Evolutionary conservation across 2,113 vertebrate genomes (phyloP), one percentile per base, ranked within the genome.

Genomic region (Leiothrix lutea): DNA sequence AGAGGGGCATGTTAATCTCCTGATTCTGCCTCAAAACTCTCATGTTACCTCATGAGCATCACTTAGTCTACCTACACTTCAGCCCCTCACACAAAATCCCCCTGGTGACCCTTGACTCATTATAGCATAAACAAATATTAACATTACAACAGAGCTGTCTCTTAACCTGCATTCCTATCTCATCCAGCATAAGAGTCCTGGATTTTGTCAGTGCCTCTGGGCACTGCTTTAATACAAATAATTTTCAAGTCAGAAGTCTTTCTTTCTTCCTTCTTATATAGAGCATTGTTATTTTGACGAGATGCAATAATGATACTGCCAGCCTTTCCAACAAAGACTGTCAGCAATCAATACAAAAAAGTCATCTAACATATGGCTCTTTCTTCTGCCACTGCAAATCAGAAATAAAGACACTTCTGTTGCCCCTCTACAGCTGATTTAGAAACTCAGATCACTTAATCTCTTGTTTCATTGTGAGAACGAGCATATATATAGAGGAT

Each of bases 101-200:
- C 18, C 61, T 51, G 8, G 29, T 89, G 65, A 75, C 28, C 51
- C 71, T 81, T 82, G 70, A 60, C 44, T 94, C 93, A 57, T 87
- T 91, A 80, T 3, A 85, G 51, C 38, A 65, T 44, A 87, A 92
- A 85, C 91, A 94, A 94, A 94, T 92, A 94, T 86, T 92, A 94
- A 90, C 65, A 73, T 70, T 94, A 62, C 67, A 90, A 74, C 78
- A 90, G 66, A 87, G 50, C 81, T 82, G 81, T 93, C 78, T 95
- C 91, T 95, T 88, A 95, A 86, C 79, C 90, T 85, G 74, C 91
- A 92, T 95, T 96, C 87, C 81, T 94, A 80, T 62, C 54, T 92
- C 91, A 92, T 64, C 74, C 71, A 90, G 66, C 10, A 29, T 42
- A 31, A 90, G 74, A 47, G 83, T 57, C 73, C 94, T 95, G 94